Evolutionary conservation across 2,797 vertebrate genomes (phyloP), one percentile per base, ranked within the genome.

Genomic region (Lepilemur septentrionalis): DNA sequence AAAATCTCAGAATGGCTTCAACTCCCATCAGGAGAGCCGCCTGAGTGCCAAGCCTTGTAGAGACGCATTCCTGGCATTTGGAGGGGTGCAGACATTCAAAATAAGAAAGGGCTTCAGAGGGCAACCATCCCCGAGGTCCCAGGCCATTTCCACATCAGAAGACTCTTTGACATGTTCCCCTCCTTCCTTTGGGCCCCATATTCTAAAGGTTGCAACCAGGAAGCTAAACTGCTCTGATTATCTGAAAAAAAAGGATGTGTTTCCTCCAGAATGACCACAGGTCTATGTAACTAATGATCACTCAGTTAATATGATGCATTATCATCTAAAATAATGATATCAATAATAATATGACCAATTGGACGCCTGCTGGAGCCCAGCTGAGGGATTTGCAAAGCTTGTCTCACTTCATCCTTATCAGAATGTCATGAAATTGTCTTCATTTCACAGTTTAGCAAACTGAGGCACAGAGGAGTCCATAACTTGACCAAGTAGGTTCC

Each of bases 91-190:
- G 97, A 38, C 46, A 0, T 50, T 84, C 32, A 30, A 30, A 25
- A 83, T 25, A 80, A 84, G 67, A 89, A 50, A 67, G n/a, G 23
- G 52, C 52, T 50, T 85, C 22, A 18, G 57, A 52, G 28, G 84
- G 86, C 69, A n/a, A 0, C 78, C 20, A 3, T 82, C 67, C 83
- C 80, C 0, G 0, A 35, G 82, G 52, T 38, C 35, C 50, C 17
- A 18, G 6, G 94, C 69, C 88, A 86, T 84, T 75, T 86, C 93
- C 57, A 93, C 63, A 97, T 94, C 95, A 89, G 57, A 97, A 55
- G 8, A 28, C 22, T 59, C 89, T 96, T 96, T 97, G 95, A 96
- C 95, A 69, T 41, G 46, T 14, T n/a, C 23, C n/a, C 20, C 32
- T 69, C 50, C 35, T 67, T 80, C 89, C 75, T 67, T 41, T 59